Evolutionary conservation across 53 echinoderm and acorn worm species (phyloP).

Genomic region (Hippasteria phrygiana): DNA sequence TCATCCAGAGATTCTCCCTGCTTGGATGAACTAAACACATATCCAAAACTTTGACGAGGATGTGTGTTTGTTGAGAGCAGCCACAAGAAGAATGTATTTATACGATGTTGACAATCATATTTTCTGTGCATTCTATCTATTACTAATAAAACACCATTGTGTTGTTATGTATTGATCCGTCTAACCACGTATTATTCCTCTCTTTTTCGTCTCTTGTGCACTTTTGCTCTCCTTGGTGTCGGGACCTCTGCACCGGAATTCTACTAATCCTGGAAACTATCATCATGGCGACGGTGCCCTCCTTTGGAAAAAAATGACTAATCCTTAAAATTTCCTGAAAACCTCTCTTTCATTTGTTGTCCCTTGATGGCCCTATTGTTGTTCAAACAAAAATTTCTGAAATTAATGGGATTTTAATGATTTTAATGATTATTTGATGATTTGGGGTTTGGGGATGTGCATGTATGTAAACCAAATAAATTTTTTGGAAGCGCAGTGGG

Average conservation of each 20-base stretch:
- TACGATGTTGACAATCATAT: too few relatives aligned
- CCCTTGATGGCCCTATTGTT: too few relatives aligned
- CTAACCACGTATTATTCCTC: neutral
- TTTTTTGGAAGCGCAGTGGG: neutral
- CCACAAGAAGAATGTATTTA: too few relatives aligned
- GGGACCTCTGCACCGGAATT: conserved; percentile 36
- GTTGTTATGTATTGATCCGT: neutral
- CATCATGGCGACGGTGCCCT: conserved; percentile 24
- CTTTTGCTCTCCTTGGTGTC: conserved; percentile 41
- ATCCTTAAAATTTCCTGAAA: neutral
- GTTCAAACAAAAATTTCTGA: too few relatives aligned
- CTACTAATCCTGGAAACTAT: conserved; percentile 10
- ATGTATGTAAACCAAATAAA: neutral
- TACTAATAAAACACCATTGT: too few relatives aligned
- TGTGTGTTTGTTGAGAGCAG: too few relatives aligned
- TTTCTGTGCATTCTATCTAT: too few relatives aligned
- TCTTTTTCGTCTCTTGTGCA: conserved; percentile 12
- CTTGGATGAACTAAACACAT: too few relatives aligned
- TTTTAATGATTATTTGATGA: too few relatives aligned
- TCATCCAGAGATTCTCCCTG: too few relatives aligned
- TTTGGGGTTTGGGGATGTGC: neutral
- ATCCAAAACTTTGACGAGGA: too few relatives aligned
- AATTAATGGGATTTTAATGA: too few relatives aligned
- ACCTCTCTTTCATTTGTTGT: neutral
- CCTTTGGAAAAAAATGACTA: neutral